Percentiles rank a stretch among this genome's conserved stretches.
These are phyloP conservation scores for Cisticola juncidis DNA, from an alignment of 2,113 vertebrate genomes.

Conservation along the genomic window DNA sequence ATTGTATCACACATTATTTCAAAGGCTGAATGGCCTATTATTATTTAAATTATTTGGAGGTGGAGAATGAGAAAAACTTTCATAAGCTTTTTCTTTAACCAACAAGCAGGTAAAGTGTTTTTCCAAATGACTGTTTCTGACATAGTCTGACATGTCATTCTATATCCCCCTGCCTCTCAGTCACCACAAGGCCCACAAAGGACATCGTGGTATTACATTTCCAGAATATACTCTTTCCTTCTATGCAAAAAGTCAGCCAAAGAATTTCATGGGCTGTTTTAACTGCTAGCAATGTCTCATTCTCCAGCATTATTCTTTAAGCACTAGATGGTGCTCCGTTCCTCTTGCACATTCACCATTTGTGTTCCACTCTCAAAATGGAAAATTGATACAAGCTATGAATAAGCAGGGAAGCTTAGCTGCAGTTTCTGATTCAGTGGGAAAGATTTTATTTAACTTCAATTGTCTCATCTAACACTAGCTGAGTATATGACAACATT, in stretches of 20 bases:
- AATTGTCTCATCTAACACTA: neutral
- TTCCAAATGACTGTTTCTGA: neutral
- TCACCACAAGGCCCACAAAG: neutral
- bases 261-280: neutral
- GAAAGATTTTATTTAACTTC: neutral
- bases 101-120: neutral
- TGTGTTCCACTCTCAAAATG: neutral
- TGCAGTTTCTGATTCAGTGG: neutral
- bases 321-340: conserved; percentile 29
- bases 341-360: neutral
- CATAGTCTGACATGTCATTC: neutral
- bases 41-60: neutral
- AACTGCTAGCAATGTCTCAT: neutral
- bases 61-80: neutral
- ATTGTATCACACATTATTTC: neutral
- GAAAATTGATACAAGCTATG: neutral
- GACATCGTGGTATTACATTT: neutral
- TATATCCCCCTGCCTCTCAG: neutral
- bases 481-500: neutral
- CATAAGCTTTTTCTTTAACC: neutral
- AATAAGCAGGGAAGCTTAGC: neutral
- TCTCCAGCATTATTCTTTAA: neutral
- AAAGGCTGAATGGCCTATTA: neutral
- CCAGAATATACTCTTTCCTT: neutral
- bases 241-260: neutral